phyloP scores from a whole-genome alignment of 2,113 vertebrate genomes.

The Rostratula benghalensis region DNA sequence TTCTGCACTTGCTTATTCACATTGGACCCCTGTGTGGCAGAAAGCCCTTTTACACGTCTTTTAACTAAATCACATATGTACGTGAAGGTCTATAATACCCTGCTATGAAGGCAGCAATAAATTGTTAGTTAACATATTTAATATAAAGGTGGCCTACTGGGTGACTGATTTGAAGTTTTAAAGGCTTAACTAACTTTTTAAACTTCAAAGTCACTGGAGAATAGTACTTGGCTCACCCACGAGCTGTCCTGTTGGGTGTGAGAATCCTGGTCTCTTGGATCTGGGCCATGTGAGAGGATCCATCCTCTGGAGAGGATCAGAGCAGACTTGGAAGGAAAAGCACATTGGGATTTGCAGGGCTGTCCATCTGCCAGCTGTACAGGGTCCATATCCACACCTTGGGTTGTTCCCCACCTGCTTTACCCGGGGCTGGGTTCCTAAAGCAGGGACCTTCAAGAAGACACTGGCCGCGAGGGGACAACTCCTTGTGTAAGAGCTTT shows the following conservation, averaged over 20 bases:
- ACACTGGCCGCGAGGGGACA: no score
- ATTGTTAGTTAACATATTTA: neutral
- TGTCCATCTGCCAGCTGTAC: neutral
- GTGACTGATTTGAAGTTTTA: neutral
- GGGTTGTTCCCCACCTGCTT: neutral
- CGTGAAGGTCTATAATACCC: neutral
- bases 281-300: neutral
- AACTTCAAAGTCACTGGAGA: neutral
- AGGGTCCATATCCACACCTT: rapidly evolving
- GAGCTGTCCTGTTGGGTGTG: rapidly evolving
- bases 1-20: neutral
- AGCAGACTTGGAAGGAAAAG: neutral
- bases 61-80: neutral
- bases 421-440: neutral
- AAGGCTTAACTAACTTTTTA: neutral
- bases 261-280: neutral
- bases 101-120: neutral
- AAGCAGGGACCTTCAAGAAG: neutral
- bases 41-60: neutral
- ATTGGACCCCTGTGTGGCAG: neutral
- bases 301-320: no score
- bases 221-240: neutral
- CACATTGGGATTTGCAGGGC: neutral
- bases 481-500: neutral
- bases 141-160: neutral